Percentiles rank a stretch among this genome's conserved stretches.
Evolutionary conservation across 2,888 invertebrate species (phyloP).

Genomic region (Latrodectus hesperus): DNA sequence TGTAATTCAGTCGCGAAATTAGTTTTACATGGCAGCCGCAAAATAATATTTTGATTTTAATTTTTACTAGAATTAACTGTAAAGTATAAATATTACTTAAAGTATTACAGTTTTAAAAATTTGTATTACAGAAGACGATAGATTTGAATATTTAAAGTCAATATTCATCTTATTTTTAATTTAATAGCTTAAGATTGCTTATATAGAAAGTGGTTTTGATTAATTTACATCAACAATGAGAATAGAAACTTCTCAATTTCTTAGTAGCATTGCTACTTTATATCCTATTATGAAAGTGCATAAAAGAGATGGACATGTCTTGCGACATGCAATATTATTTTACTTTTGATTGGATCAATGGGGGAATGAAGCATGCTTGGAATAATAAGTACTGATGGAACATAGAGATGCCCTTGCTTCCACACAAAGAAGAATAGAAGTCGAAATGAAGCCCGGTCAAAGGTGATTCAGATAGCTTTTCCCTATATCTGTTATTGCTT

Average conservation of each 20-base stretch:
- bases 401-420: conserved; percentile 13
- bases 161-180: too few species aligned
- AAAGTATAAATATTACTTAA: too few species aligned
- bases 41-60: too few species aligned
- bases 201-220: too few species aligned
- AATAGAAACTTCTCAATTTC: background rate
- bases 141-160: too few species aligned
- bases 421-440: conserved; percentile 47
- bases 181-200: too few species aligned
- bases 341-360: too few species aligned
- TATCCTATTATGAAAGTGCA: background rate
- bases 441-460: conserved; percentile 34
- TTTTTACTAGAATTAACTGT: too few species aligned
- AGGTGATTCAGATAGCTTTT: conserved; percentile 38
- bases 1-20: too few species aligned
- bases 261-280: background rate
- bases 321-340: background rate
- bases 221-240: background rate
- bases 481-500: conserved; percentile 47
- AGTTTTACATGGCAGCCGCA: too few species aligned
- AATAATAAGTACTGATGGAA: conserved; percentile 29
- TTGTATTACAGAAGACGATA: too few species aligned
- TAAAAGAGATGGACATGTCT: background rate
- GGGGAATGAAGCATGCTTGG: background rate
- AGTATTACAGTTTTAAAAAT: too few species aligned